A percentile compares a stretch with the other conserved stretches of the same genome.
These are phyloP conservation scores for Monopterus albus DNA, from an alignment of 2,113 vertebrate genomes.

Conservation along the genomic window DNA sequence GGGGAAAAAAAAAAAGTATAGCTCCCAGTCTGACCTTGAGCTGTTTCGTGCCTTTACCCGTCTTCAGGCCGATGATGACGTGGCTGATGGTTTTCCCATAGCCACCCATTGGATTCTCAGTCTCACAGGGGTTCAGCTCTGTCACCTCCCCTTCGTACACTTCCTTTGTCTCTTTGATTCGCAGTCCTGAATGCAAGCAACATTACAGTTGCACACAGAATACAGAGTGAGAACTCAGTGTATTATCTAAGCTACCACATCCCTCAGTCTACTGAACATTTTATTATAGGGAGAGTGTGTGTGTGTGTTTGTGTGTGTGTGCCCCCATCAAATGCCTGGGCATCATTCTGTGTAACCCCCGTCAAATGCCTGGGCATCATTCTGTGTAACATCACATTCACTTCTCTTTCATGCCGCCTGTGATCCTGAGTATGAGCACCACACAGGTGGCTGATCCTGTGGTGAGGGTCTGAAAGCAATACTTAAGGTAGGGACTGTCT, in stretches of 20 bases:
- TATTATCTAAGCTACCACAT: constrained; percentile 33
- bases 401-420: constrained; percentile 22
- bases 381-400: constrained; percentile 62
- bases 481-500: constrained; percentile 65
- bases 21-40: constrained; percentile 86
- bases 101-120: constrained; percentile 98
- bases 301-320: constrained; percentile 12
- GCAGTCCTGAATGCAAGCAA: constrained; percentile 83
- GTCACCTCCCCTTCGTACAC: constrained; percentile 99
- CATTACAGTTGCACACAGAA: constrained; percentile 59
- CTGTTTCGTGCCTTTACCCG: constrained; percentile 97
- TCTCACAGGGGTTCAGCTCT: constrained; percentile 96
- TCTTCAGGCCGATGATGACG: constrained; percentile 97
- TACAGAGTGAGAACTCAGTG: constrained; percentile 69
- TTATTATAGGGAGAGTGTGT: constrained; percentile 36
- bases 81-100: constrained; percentile 99
- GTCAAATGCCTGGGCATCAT: constrained; percentile 38
- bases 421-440: constrained; percentile 18
- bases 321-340: constrained; percentile 38
- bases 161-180: constrained; percentile 99
- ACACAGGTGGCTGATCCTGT: constrained; percentile 61
- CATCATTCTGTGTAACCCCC: constrained; percentile 50
- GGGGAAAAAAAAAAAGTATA: not conserved
- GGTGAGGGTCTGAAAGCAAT: constrained; percentile 40
- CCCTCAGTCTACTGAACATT: constrained; percentile 14